phyloP scores from a whole-genome alignment of 1,140 invertebrate species.

The Halesus radiatus region DNA sequence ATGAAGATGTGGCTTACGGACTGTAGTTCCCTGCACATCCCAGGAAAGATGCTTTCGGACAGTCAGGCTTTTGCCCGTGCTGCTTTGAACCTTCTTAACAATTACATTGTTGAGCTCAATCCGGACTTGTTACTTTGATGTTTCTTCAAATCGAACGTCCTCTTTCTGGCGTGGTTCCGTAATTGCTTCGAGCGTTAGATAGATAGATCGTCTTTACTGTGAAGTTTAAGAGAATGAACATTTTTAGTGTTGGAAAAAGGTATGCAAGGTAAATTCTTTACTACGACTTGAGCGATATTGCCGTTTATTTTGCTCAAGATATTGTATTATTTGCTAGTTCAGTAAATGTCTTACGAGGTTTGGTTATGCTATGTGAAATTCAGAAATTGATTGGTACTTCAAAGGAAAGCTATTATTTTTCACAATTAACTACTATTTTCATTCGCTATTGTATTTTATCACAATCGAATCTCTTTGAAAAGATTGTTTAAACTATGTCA shows the following conservation, averaged over 20 bases:
- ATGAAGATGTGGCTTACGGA: conserved; percentile 78
- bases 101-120: conserved; percentile 39
- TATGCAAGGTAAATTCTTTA: background rate
- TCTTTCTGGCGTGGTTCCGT: conserved; percentile 51
- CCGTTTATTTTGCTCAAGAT: no score
- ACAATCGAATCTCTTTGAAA: no score
- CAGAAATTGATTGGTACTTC: no score
- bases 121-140: conserved; percentile 18
- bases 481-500: no score
- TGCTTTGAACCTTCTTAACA: conserved; percentile 69
- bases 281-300: no score
- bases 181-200: background rate
- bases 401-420: no score
- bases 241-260: background rate
- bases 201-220: no score
- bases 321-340: no score
- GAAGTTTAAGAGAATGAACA: background rate
- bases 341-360: no score
- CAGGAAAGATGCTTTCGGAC: conserved; percentile 12
- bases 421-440: no score
- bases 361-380: no score
- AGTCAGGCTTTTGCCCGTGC: conserved; percentile 32
- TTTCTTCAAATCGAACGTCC: conserved; percentile 61
- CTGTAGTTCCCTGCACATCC: conserved; percentile 60
- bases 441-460: no score